These are phyloP conservation scores for Microcebus tavaratra DNA, from an alignment of 2,113 vertebrate genomes.

Conservation along the genomic window DNA sequence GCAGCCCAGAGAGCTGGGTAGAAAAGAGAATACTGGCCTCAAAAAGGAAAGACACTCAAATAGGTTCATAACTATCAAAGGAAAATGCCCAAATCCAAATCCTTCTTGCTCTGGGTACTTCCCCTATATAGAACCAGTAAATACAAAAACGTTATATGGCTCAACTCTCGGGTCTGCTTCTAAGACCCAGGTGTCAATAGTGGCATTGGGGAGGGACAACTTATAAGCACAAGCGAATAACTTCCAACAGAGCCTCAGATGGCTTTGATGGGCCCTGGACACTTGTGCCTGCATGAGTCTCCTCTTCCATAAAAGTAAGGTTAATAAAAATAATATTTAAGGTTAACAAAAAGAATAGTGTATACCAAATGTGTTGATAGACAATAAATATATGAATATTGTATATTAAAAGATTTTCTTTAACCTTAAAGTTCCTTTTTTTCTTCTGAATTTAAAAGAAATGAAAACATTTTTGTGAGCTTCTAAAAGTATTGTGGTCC, in stretches of 20 bases:
- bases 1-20: background rate
- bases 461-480: background rate
- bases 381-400: background rate
- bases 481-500: background rate
- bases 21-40: background rate
- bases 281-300: accelerated
- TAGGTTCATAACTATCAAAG: background rate
- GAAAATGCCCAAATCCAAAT: background rate
- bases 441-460: slow-evolving; percentile 15
- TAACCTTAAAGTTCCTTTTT: background rate
- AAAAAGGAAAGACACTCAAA: background rate
- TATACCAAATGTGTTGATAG: background rate
- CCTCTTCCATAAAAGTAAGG: background rate
- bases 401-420: background rate
- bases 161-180: background rate
- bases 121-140: background rate
- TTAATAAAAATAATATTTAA: background rate
- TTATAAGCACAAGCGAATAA: too few species aligned
- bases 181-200: background rate
- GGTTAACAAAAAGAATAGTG: background rate
- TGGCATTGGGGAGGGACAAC: background rate
- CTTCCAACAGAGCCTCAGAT: background rate
- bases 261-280: background rate
- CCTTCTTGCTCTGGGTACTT: background rate
- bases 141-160: too few species aligned